Evolutionary conservation across 37 sponge, comb jelly and placozoan genomes (phyloP), one percentile per base, ranked within the genome.

Genomic region (Trichoplax adhaerens): DNA sequence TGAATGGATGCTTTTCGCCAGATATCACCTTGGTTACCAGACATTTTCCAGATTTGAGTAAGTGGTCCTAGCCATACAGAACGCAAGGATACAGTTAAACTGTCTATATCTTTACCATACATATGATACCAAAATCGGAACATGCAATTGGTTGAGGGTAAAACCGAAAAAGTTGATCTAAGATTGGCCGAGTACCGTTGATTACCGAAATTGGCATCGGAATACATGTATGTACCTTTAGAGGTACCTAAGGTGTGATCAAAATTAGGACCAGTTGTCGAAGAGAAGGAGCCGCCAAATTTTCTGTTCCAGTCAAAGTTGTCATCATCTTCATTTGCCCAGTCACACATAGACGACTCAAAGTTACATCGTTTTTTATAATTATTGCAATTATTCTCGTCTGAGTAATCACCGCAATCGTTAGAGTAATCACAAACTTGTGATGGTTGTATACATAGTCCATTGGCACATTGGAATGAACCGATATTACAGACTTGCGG

Each of bases 211-310:
- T 29, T 29, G 29, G 29, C 29, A 29, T 29, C 29, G 29, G 29
- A 29, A 29, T 29, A 29, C 29, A 29, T 29, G 29, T 8, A 8
- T 68, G 5, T 71, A 76, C 77, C 77, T 4, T 72, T 68, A 52
- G 8, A 53, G 64, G 71, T 78, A 58, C 74, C 74, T 7, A 63
- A n/a, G 74, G 79, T 78, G 52, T 78, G 79, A 54, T 78, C 79
- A 51, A 53, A 65, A 50, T 53, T 69, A 46, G 79, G 79, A 65
- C 79, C 79, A 12, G 79, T 78, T 6, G 46, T 68, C 57, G 3
- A 29, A 12, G 52, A 52, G 58, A 52, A 52, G 0, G 48, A 70
- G 61, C 8, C 77, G 0, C 77, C 77, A 3, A 54, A 0, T 55
- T 50, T 3, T 53, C 49, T 75, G 54, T 53, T 64, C 75, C 75